A percentile compares a stretch with the other conserved stretches of the same genome.
Evolutionary conservation across 1,140 invertebrate genomes (phyloP).

Genomic region (Ylistrum balloti): DNA sequence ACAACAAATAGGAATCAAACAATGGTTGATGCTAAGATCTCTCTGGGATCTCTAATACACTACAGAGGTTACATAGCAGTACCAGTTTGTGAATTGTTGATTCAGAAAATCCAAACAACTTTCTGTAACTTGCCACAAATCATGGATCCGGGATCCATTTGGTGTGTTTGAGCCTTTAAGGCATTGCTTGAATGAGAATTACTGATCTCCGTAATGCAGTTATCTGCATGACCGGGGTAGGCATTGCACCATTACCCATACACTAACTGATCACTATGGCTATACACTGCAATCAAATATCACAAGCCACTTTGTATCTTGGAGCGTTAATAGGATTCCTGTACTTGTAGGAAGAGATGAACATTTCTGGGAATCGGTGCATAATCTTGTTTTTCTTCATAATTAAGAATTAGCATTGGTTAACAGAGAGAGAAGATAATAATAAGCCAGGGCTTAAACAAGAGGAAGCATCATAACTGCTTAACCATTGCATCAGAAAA

Average conservation of each 20-base stretch:
- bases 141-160: neutral
- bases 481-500: neutral
- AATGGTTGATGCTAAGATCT: no score
- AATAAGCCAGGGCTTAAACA: neutral
- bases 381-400: neutral
- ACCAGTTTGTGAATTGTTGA: neutral
- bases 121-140: neutral
- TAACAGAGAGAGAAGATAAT: neutral
- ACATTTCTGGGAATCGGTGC: neutral
- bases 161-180: neutral
- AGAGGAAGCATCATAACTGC: neutral
- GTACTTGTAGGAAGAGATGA: neutral
- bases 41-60: neutral
- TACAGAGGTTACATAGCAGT: neutral
- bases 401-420: slow-evolving; percentile 29
- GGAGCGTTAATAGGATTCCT: neutral
- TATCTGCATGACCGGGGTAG: neutral
- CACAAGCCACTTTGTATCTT: slow-evolving; percentile 7
- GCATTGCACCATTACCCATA: neutral
- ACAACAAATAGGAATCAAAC: no score
- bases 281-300: neutral
- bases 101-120: neutral
- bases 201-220: neutral
- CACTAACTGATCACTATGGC: neutral
- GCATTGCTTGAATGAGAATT: no score